Evolutionary conservation across 2,888 invertebrate species (phyloP).

Genomic region (Priocnemis perturbator): DNA sequence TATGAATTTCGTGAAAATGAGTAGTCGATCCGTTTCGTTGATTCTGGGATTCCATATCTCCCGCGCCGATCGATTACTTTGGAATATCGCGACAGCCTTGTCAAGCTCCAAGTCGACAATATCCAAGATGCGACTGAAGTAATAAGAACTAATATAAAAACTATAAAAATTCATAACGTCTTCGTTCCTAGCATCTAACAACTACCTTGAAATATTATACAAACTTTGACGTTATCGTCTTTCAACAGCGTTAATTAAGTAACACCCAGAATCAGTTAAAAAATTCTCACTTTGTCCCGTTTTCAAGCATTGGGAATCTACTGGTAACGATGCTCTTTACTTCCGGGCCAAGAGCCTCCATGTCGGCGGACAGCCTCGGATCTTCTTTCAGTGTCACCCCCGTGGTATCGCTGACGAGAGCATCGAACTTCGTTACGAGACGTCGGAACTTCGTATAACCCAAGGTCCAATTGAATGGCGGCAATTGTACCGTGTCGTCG

Average conservation of each 20-base stretch:
- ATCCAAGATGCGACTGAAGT: constrained; percentile 48
- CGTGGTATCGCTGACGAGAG: constrained; percentile 45
- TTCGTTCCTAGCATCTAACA: no score
- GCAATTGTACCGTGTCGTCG: constrained; percentile 37
- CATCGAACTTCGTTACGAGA: constrained; percentile 56
- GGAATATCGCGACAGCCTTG: constrained; percentile 50
- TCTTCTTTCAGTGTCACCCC: constrained; percentile 51
- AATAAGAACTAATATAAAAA: constrained; percentile 12
- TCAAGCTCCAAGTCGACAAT: constrained; percentile 63
- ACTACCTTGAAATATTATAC: no score
- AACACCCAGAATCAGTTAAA: neutral
- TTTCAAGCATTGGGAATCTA: constrained; percentile 47
- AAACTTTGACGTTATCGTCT: no score
- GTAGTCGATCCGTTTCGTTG: constrained; percentile 51
- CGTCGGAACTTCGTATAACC: constrained; percentile 65
- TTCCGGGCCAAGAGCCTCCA: constrained; percentile 47
- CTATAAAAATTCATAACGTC: no score
- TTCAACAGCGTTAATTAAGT: no score
- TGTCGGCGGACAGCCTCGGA: constrained; percentile 47
- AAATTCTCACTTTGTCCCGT: constrained; percentile 31
- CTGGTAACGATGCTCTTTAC: constrained; percentile 45
- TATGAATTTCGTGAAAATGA: constrained; percentile 58
- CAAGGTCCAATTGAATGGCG: constrained; percentile 66
- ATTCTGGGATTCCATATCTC: constrained; percentile 49
- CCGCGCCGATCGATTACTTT: constrained; percentile 46